These are phyloP conservation scores for Montifringilla adamsi DNA, from an alignment of 2,113 vertebrate genomes.

Conservation along the genomic window DNA sequence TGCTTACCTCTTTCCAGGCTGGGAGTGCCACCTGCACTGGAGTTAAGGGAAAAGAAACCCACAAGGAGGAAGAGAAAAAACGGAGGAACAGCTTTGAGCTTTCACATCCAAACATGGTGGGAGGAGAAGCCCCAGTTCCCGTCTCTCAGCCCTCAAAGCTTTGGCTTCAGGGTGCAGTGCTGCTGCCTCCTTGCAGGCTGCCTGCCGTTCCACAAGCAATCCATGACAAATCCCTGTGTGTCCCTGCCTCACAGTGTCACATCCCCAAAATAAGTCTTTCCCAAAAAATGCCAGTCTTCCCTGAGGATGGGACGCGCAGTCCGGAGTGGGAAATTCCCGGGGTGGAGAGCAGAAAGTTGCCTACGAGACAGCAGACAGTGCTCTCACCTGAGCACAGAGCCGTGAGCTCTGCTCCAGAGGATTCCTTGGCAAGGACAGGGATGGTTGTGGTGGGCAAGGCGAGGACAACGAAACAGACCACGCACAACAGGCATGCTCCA, in stretches of 20 bases:
- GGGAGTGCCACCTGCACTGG: background rate
- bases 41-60: background rate
- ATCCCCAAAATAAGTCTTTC: background rate
- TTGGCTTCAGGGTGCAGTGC: background rate
- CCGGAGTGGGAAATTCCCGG: background rate
- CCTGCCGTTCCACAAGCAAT: background rate
- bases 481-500: background rate
- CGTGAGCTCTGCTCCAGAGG: background rate
- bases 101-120: background rate
- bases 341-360: background rate
- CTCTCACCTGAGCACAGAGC: background rate
- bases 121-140: background rate
- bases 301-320: background rate
- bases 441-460: background rate
- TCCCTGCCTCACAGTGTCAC: background rate
- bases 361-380: background rate
- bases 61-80: background rate
- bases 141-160: background rate
- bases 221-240: background rate
- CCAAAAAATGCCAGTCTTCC: background rate
- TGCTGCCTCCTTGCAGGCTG: background rate
- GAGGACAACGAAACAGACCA: background rate
- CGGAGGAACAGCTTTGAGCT: background rate
- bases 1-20: conserved; percentile 52
- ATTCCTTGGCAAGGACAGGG: background rate